A percentile compares a stretch with the other conserved stretches of the same genome.
Evolutionary conservation across 2,797 vertebrate genomes (phyloP).

Genomic region (Dendrocincla tyrannina): DNA sequence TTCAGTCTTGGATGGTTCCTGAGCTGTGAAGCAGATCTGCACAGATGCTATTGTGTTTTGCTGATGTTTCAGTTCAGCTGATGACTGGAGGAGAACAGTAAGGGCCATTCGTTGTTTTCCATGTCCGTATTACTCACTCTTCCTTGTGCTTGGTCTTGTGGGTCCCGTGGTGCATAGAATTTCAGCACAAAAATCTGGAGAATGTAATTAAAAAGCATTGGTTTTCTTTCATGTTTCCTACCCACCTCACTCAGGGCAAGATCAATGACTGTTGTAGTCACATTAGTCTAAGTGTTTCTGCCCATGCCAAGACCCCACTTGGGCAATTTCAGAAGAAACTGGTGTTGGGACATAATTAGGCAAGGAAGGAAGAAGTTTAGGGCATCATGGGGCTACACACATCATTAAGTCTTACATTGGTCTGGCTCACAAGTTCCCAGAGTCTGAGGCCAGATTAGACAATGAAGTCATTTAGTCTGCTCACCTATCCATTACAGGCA

Average conservation of each 20-base stretch:
- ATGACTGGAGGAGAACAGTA: background rate
- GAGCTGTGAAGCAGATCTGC: background rate
- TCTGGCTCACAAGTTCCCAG: background rate
- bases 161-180: background rate
- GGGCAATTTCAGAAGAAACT: background rate
- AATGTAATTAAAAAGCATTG: background rate
- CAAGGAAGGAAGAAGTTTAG: background rate
- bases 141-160: background rate
- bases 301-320: background rate
- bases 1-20: background rate
- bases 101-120: background rate
- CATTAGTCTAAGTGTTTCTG: background rate
- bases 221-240: background rate
- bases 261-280: background rate
- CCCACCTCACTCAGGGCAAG: background rate
- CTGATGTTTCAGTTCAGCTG: background rate
- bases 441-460: background rate
- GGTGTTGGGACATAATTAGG: background rate
- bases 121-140: background rate
- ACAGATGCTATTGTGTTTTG: background rate
- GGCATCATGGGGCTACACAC: background rate
- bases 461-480: constrained; percentile 19
- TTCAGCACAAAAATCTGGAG: background rate
- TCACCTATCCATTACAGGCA: constrained; percentile 47
- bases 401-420: background rate